Evolutionary conservation across 1,140 invertebrate genomes (phyloP).

Genomic region (Achatina immaculata): DNA sequence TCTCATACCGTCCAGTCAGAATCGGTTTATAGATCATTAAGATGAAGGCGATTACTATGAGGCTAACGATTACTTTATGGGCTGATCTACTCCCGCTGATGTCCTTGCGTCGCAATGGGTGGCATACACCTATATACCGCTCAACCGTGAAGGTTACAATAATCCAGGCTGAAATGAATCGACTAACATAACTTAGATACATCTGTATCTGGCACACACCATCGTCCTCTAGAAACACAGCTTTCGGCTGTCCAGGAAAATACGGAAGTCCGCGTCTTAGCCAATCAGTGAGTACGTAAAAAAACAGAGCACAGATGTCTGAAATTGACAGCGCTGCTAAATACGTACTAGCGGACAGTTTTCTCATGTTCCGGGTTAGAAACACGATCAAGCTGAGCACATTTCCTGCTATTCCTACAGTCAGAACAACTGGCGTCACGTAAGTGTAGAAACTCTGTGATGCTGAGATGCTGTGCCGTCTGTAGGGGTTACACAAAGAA

Average conservation of each 20-base stretch:
- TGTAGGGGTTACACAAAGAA: too few species aligned
- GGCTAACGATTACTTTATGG: conserved; percentile 45
- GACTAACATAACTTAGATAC: conserved; percentile 57
- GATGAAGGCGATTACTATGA: conserved; percentile 41
- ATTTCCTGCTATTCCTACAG: conserved; percentile 59
- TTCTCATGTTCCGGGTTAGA: conserved; percentile 54
- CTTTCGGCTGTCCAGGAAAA: not conserved
- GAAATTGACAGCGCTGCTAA: conserved; percentile 59
- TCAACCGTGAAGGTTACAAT: conserved; percentile 65
- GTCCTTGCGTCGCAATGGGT: conserved; percentile 47
- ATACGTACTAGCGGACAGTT: conserved; percentile 59
- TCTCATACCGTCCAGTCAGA: conserved; percentile 44
- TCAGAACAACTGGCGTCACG: conserved; percentile 35
- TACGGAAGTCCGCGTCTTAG: conserved; percentile 42
- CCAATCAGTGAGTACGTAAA: conserved; percentile 63
- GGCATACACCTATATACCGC: conserved; percentile 63
- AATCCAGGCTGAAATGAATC: conserved; percentile 66
- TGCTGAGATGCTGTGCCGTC: too few species aligned
- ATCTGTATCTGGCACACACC: conserved; percentile 60
- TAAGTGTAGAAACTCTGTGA: conserved; percentile 37
- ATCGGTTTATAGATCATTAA: conserved; percentile 57
- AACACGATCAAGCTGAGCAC: conserved; percentile 59
- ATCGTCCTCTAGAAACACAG: conserved; percentile 47
- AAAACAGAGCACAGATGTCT: conserved; percentile 56
- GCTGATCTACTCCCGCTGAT: conserved; percentile 43